phyloP scores from a whole-genome alignment of 2,113 vertebrate genomes.

The Copsychus sechellarum region DNA sequence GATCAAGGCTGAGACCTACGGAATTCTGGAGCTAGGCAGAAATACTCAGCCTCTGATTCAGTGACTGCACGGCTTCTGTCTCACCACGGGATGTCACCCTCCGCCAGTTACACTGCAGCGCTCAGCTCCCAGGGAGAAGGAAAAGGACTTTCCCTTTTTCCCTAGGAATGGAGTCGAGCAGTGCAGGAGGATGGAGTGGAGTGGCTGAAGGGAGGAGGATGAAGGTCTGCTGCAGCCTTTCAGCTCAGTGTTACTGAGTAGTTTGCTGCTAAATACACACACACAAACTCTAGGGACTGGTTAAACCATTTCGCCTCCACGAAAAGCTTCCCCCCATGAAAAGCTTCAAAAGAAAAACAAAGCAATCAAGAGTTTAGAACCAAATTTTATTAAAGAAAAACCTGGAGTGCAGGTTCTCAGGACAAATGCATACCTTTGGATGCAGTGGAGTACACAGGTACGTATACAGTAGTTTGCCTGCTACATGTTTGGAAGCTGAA shows the following conservation, averaged over 20 bases:
- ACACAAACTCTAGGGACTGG: not conserved
- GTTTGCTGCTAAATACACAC: not conserved
- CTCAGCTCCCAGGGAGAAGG: not conserved
- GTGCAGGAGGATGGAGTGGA: not conserved
- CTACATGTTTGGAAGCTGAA: slow-evolving; percentile 63
- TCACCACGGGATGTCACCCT: slow-evolving; percentile 46
- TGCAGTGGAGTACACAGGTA: slow-evolving; percentile 70
- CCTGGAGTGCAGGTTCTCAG: slow-evolving; percentile 68
- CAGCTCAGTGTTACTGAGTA: not conserved
- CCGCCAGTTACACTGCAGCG: not conserved
- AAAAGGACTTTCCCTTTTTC: not conserved
- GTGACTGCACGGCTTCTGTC: not conserved
- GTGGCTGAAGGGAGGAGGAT: not conserved
- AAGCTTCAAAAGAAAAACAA: not conserved
- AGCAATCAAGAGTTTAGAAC: slow-evolving; percentile 16
- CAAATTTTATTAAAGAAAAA: slow-evolving; percentile 71
- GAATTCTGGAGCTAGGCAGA: not conserved
- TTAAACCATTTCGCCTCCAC: not conserved
- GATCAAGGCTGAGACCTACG: not conserved
- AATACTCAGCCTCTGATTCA: not conserved
- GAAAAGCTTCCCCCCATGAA: not conserved
- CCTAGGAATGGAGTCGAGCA: not conserved
- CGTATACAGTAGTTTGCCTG: slow-evolving; percentile 70
- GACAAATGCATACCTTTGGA: slow-evolving; percentile 74
- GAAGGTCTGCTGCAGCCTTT: not conserved